Evolutionary conservation across 2,797 vertebrate genomes (phyloP).

Genomic region (Naso thynnoides): DNA sequence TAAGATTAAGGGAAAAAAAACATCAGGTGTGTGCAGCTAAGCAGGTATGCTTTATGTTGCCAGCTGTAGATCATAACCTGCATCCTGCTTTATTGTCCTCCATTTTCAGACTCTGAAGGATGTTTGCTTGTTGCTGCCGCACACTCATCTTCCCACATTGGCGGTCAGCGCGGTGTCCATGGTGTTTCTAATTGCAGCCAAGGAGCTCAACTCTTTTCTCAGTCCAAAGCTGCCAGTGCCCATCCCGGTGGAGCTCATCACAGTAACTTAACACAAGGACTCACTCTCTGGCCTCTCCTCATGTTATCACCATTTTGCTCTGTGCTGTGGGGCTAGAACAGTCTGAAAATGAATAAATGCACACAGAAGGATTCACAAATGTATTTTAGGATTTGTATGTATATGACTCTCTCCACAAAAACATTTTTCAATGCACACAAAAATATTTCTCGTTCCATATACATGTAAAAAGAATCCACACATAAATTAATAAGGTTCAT

Average conservation of each 20-base stretch:
- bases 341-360: too few relatives aligned
- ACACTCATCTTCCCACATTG: conserved; percentile 88
- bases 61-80: not conserved
- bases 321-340: too few relatives aligned
- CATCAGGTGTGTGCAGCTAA: not conserved
- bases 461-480: too few relatives aligned
- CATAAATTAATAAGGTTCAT: too few relatives aligned
- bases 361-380: too few relatives aligned
- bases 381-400: too few relatives aligned
- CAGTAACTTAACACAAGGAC: conserved; percentile 79
- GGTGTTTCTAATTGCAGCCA: conserved; percentile 86
- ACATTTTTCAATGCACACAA: too few relatives aligned
- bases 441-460: too few relatives aligned
- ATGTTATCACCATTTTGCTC: conserved; percentile 37
- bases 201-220: conserved; percentile 89
- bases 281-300: conserved; percentile 40
- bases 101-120: conserved; percentile 87
- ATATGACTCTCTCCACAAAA: too few relatives aligned
- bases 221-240: conserved; percentile 88
- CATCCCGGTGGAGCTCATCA: conserved; percentile 93
- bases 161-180: conserved; percentile 88
- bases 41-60: conserved; percentile 4
- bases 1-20: not conserved
- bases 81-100: conserved; percentile 9
- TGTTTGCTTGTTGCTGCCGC: conserved; percentile 86